These are phyloP conservation scores for Ceryle rudis DNA, from an alignment of 2,797 vertebrate genomes.

Conservation along the genomic window DNA sequence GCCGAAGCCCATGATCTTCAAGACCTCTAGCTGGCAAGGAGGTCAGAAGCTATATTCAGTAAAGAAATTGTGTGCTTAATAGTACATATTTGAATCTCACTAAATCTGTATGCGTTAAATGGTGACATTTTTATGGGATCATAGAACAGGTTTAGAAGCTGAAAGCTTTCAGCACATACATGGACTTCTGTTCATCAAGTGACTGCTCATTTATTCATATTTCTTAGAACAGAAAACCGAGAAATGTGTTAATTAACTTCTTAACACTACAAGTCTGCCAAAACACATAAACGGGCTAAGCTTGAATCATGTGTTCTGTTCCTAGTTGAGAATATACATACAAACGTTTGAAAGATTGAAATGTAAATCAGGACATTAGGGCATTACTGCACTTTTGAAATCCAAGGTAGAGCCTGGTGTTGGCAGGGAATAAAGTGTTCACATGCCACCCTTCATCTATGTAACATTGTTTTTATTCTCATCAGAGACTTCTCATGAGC, in stretches of 20 bases:
- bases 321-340: neutral
- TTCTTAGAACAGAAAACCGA: neutral
- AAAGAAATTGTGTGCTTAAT: neutral
- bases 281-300: neutral
- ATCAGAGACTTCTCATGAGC: neutral
- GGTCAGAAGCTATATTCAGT: neutral
- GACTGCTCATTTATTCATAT: neutral
- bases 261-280: neutral
- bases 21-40: neutral
- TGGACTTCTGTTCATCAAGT: neutral
- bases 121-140: neutral
- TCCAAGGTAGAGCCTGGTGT: accelerated
- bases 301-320: neutral
- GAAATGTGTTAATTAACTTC: neutral
- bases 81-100: neutral
- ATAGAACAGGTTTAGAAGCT: neutral
- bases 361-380: neutral
- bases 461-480: neutral
- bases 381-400: neutral
- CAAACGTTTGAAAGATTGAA: neutral
- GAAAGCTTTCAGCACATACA: neutral
- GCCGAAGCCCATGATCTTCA: neutral
- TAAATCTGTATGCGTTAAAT: neutral
- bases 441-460: neutral
- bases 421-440: neutral